Conservation (phyloP, 1,140 invertebrate genomes). For the Brevipalpus yothersi region DNA sequence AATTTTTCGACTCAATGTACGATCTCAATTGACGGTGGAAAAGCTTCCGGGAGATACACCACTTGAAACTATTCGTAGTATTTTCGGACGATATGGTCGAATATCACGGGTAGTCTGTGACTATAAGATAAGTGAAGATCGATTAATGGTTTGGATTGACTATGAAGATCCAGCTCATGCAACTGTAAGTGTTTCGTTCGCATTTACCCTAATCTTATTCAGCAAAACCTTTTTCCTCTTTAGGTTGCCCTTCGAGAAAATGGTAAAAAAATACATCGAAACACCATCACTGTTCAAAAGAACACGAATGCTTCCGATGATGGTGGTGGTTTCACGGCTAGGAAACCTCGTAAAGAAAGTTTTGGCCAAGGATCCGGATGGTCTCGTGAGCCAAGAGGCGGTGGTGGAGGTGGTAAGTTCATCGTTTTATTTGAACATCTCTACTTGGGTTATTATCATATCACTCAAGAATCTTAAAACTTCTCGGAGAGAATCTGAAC, state of each 20-base stretch:
- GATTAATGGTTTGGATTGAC: neutral
- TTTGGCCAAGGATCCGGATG: neutral
- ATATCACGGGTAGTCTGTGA: neutral
- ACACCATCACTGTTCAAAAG: neutral
- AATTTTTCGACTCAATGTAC: neutral
- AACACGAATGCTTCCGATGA: neutral
- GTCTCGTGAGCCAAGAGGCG: neutral
- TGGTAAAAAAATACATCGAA: neutral
- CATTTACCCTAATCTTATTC: neutral
- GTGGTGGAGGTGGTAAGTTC: neutral
- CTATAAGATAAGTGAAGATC: neutral
- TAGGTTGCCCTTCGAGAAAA: neutral
- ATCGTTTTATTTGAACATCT: no score
- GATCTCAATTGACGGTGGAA: neutral
- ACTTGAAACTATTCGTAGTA: neutral
- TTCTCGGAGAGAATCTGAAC: no score
- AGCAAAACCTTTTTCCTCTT: neutral
- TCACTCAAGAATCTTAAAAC: no score
- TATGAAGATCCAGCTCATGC: neutral
- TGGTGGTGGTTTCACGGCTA: neutral
- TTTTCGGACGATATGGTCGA: conserved; percentile 1
- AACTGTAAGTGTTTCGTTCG: neutral
- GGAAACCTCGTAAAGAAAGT: neutral
- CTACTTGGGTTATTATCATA: no score
- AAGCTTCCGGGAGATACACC: neutral